Evolutionary conservation across 2,888 invertebrate species (phyloP), one percentile per base, ranked within the genome.

Genomic region (Lagria hirta): DNA sequence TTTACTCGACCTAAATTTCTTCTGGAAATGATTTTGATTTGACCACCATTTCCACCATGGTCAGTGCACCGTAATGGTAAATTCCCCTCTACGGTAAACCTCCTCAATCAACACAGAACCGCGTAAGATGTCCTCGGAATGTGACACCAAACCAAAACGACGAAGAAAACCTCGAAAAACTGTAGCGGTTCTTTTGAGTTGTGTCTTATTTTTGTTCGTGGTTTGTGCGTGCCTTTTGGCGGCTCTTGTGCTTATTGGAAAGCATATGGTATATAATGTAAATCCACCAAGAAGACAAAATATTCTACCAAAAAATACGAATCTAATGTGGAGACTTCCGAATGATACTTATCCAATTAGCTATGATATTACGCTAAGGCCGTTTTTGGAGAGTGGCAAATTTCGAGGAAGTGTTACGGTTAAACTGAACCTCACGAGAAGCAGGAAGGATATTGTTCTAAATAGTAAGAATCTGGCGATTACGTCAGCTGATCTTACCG

Each of bases 341-440:
- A 66, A 70, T 4, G 74, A 78, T 29, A 73, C 83, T 1, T 68
- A 69, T 8, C 86, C 87, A 0, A 49, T 75, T 2, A 76, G 78
- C 43, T 88, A 88, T 60, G 79, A 83, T 37, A 64, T 88, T 3
- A 75, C 72, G 8, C 67, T 87, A 35, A 73, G 78, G 38, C 86
- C 87, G 0, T 74, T 84, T 61, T 73, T 88, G 30, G 68, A 71
- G 7, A 69, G 69, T n/a, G 80, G 80, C 18, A 73, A 70, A 1
- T 85, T 80, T 59, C 62, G 65, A 6, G 86, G 86, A 7, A 71
- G 72, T 28, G 79, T 81, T 1, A 75, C 72, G 22, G 78, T 81
- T 23, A 68, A 71, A 2, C 58, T 81, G 27, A 67, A 75, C 36
- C 65, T 80, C 1, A 48, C 63, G 7, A 36, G 37, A 23, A 44